Evolutionary conservation across 2,888 invertebrate genomes (phyloP).

Genomic region (Cephus sareptanus): DNA sequence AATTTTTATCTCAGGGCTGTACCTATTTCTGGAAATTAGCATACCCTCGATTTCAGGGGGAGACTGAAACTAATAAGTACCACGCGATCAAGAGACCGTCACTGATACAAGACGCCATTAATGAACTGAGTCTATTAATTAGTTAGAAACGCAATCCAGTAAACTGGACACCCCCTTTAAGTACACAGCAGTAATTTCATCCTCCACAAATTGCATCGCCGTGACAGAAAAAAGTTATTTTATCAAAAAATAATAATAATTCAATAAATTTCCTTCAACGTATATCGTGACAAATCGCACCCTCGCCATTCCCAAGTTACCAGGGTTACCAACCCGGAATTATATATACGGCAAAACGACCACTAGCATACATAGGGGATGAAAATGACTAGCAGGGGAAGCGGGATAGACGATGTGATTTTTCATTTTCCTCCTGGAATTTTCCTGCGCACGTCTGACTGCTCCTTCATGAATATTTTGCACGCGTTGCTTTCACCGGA

Average conservation of each 20-base stretch:
- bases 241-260: no score
- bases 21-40: not conserved
- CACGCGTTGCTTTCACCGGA: constrained; percentile 7
- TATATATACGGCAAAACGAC: not conserved
- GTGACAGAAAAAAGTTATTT: not conserved
- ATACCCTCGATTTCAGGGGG: not conserved
- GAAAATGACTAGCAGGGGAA: not conserved
- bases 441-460: constrained; percentile 2
- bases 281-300: not conserved
- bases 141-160: constrained; percentile 50
- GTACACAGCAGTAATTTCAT: not conserved
- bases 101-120: not conserved
- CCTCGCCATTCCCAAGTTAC: not conserved
- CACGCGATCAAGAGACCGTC: not conserved
- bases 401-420: not conserved
- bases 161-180: constrained; percentile 15
- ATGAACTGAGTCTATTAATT: constrained; percentile 44
- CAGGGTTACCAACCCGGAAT: not conserved
- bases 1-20: not conserved
- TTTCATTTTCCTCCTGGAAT: not conserved
- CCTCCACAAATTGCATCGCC: not conserved
- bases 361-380: not conserved
- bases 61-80: not conserved
- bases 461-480: constrained; percentile 35
- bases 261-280: not conserved